Base-by-base conservation (phyloP, 2,888 invertebrate genomes). In the Brenthis ino region DNA sequence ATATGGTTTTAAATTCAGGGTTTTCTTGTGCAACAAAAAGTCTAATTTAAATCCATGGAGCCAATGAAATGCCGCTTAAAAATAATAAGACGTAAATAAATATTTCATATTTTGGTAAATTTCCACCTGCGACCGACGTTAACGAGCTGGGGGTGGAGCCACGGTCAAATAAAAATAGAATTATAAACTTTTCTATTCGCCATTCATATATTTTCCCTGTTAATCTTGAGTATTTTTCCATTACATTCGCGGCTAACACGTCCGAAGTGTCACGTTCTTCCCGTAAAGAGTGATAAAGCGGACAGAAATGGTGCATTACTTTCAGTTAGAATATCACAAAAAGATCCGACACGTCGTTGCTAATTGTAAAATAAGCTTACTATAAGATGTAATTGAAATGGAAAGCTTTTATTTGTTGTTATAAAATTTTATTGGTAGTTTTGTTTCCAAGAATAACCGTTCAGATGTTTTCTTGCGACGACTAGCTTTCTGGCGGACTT, bases 271-370 rank as follows among this genome's bases (percentile, higher is more conserved):
- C 87, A 88, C 89, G 88, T 87, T 72, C 78, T 73, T 68, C 72
- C 77, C 85, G 86, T 90, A 89, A 89, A 89, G 79, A 81, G 81
- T 84, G 83, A 86, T 88, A 82, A 85, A 82, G 75, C 66, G 72
- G 81, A 87, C 89, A 87, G 82, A 84, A 85, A 85, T 81, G 80
- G 85, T 82, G 80, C 88, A 85, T 89, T 87, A 83, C 80, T 90
- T 88, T 84, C 83, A 82, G 83, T 89, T 89, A 89, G 71, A 48
- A 69, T 53, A 69, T 70, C 69, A 72, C 72, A 72, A 69, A 69
- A 64, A 72, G 69, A 64, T 64, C 68, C 37, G 64, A 65, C 72
- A 63, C 60, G 65, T 68, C 70, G 57, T 60, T 56, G 70, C 65
- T 77, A 77, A 85, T 82, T 82, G 85, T 84, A 79, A 85, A 80